Base-by-base conservation (phyloP, 2,797 vertebrate genomes). In the Pangasius sanitwongsei region DNA sequence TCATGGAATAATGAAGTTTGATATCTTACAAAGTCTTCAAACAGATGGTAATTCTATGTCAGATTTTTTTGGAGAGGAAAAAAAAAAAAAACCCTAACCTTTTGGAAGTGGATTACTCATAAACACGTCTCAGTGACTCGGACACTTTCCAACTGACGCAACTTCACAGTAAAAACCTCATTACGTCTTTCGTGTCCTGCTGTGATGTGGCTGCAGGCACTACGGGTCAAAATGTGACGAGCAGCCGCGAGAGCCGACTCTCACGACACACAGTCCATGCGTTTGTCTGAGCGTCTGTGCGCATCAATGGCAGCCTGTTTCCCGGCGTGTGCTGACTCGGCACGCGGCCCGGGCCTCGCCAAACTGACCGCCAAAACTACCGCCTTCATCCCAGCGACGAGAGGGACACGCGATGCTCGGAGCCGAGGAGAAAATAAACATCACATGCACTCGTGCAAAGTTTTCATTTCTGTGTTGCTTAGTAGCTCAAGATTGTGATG, bases 171-270 rank as follows among this genome's bases (percentile, higher is more conserved):
- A 90, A 91, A 78, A 65, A 44, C 31, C 41, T 31, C 18, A 80
- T 67, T 37, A 53, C 57, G 87, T 28, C 87, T 86, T 93, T 94
- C 72, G 78, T 34, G 87, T 90, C 12, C 86, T 92, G 61, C 74
- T 90, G 86, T 34, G 53, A 81, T 67, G 92, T 93, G 84, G 91
- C 86, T 92, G 41, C 83, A 90, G 93, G 80, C 94, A 72, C 88
- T n/a, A 37, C 65, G 16, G 31, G 89, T 93, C 77, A 59, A 93
- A 94, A 95, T 95, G 2, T 96, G 92, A 89, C 95, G 31, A 86
- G 41, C 37, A 0, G 74, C 50, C 9, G 95, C 50, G 91, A 96
- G 93, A 81, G 18, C 34, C 87, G 74, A 91, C n/a, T 48, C 89
- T n/a, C 41, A 80, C n/a, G 28, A 90, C 87, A 83, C 74, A 86